Conservation (phyloP, 1,140 invertebrate species). For the Holotrichia oblita region DNA sequence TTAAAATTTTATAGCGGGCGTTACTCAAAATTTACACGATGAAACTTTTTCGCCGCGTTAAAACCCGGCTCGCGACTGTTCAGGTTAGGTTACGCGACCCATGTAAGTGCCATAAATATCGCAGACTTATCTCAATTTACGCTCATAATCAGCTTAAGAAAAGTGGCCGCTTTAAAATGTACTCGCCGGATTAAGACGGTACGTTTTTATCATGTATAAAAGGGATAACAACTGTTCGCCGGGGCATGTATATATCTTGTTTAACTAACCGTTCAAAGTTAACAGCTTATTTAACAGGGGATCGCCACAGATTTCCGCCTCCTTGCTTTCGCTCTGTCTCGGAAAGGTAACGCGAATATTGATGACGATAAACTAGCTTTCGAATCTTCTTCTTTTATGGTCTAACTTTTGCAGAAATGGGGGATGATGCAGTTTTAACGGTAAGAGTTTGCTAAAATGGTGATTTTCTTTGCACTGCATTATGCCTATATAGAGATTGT, state of each 20-base stretch:
- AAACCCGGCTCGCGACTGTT: neutral
- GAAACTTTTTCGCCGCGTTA: constrained; percentile 47
- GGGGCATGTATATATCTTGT: constrained; percentile 53
- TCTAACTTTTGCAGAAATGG: neutral
- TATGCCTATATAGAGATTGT: too few species aligned
- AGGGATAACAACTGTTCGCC: constrained; percentile 52
- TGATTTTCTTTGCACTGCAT: too few species aligned
- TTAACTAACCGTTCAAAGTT: constrained; percentile 47
- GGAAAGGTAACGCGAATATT: constrained; percentile 35
- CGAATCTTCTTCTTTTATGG: neutral
- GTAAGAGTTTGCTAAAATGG: too few species aligned
- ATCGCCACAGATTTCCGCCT: neutral
- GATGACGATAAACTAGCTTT: neutral
- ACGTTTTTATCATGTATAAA: constrained; percentile 49
- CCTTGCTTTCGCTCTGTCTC: neutral
- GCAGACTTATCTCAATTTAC: constrained; percentile 62
- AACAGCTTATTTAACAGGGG: constrained; percentile 32
- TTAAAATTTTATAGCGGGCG: constrained; percentile 38
- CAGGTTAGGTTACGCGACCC: constrained; percentile 41
- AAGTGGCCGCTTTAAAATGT: constrained; percentile 62
- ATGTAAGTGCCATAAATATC: constrained; percentile 63
- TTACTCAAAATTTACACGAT: constrained; percentile 36
- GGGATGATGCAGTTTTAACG: neutral
- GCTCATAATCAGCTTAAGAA: constrained; percentile 63
- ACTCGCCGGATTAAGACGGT: constrained; percentile 58